Evolutionary conservation across 2,113 vertebrate genomes (phyloP), one percentile per base, ranked within the genome.

Genomic region (Onychostruthus taczanowskii): DNA sequence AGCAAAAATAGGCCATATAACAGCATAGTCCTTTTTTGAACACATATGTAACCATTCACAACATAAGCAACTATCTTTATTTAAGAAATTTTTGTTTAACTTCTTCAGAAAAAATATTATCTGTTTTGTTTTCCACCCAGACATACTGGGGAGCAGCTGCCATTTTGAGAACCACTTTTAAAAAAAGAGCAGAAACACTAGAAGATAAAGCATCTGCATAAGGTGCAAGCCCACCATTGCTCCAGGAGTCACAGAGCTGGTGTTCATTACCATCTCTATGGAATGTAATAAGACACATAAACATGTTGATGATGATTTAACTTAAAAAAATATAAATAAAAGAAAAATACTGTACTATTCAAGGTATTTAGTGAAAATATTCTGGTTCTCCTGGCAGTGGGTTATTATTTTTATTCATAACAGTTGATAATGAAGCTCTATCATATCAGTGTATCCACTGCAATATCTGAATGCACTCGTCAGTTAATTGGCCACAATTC

Each of bases 321-420:
- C 37, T 14, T 37, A 2, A 10, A 24, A 30, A 73, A 72, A n/a
- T 37, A 37, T 37, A 41, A 41, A 11, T 50, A 24, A 41, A 27
- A 76, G 52, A 46, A 50, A 17, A 72, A 63, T n/a, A 67, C n/a
- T 59, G 17, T 37, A 74, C 20, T 70, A 39, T 10, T 81, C 39
- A 61, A 56, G 44, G 21, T 72, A 55, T 68, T 81, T 75, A 4
- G 3, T 61, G n/a, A 75, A 95, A 91, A 89, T 56, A 89, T 27
- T 84, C 44, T 27, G 9, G 10, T 67, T 84, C 56, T 94, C 10
- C 47, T 68, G 30, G n/a, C 17, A 84, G 64, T 89, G 80, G 39
- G 91, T 91, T 87, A 95, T 87, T 50, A 73, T 75, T 97, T 79
- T 92, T 96, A 89, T 88, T 90, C 82, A 14, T 92, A 93, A 67